Evolutionary conservation across 2,888 invertebrate species (phyloP).

Genomic region (Drosophila melanosoma): DNA sequence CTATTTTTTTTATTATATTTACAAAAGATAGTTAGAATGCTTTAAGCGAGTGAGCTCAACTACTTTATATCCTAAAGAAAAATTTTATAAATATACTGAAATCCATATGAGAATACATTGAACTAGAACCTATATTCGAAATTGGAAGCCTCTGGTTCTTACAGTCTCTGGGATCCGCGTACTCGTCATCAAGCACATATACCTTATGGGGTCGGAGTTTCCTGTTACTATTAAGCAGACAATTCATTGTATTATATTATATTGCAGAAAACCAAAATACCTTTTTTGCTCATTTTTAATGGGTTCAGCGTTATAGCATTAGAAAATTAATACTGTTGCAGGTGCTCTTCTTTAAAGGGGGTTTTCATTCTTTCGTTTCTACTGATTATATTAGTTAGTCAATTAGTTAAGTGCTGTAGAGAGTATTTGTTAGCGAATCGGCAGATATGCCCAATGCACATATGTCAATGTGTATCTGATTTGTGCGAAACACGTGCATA

Average conservation of each 20-base stretch:
- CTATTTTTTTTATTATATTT: conserved; percentile 23
- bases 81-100: no score
- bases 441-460: neutral
- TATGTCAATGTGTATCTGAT: conserved; percentile 20
- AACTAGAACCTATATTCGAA: neutral
- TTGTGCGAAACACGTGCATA: conserved; percentile 29
- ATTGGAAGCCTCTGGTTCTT: neutral
- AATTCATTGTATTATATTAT: no score
- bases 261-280: neutral
- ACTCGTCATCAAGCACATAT: neutral
- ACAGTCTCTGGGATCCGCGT: neutral
- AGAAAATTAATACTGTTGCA: conserved; percentile 16
- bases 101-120: neutral
- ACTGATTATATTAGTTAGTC: conserved; percentile 20
- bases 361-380: conserved; percentile 31
- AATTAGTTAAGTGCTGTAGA: conserved; percentile 1
- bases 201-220: neutral
- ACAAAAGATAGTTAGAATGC: neutral
- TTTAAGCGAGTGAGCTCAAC: neutral
- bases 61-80: neutral
- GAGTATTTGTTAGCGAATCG: conserved; percentile 14
- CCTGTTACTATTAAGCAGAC: no score
- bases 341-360: conserved; percentile 31
- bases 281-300: neutral
- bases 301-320: conserved; percentile 4